Conservation (phyloP, 2,797 vertebrate species). For the Triplophysa bombifrons region DNA sequence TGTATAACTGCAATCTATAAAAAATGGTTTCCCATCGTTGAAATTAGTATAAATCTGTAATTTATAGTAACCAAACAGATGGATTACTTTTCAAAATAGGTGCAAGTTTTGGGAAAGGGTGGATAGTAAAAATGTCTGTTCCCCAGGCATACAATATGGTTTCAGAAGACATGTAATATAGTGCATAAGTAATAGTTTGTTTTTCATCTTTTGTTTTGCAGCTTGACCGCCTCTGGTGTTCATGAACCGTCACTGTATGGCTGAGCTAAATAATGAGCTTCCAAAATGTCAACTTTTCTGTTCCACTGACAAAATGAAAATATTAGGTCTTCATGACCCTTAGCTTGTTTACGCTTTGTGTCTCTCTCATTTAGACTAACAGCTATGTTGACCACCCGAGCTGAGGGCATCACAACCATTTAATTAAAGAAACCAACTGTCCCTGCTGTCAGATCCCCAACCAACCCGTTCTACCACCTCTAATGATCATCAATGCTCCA, state of each 20-base stretch:
- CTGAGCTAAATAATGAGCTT: background rate
- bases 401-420: constrained; percentile 64
- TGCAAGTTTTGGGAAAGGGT: no score
- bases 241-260: no score
- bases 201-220: background rate
- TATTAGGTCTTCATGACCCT: constrained; percentile 17
- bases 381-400: constrained; percentile 1
- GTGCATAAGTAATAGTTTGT: no score
- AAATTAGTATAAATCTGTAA: no score
- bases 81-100: no score
- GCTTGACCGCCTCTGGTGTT: no score
- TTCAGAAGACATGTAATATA: no score
- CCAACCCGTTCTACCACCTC: constrained; percentile 44
- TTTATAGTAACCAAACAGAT: background rate
- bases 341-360: background rate
- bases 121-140: no score
- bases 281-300: background rate
- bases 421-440: constrained; percentile 67
- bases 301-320: background rate
- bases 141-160: no score
- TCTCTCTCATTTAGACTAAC: background rate
- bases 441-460: constrained; percentile 59
- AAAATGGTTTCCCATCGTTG: no score
- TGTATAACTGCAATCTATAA: no score
- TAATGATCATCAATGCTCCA: constrained; percentile 68